phyloP scores from a whole-genome alignment of 2,113 vertebrate genomes.

The Rhodinocichla rosea region DNA sequence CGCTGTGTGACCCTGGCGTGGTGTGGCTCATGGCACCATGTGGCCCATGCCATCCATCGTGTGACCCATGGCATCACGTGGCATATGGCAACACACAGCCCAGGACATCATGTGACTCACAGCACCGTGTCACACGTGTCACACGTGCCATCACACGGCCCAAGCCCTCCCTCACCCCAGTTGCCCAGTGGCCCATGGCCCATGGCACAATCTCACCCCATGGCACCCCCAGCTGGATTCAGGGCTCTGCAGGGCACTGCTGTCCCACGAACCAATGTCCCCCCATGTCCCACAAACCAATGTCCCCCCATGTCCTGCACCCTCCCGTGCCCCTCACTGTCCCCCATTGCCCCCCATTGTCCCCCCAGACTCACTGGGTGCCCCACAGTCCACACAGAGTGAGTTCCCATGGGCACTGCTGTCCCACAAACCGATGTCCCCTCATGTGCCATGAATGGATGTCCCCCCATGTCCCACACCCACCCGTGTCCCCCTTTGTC shows the following conservation, averaged over 20 bases:
- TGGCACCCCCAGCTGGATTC: neutral
- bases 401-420: too few species aligned
- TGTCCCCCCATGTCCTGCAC: too few species aligned
- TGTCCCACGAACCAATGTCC: neutral
- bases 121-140: neutral
- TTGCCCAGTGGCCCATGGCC: fast-evolving
- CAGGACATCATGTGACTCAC: fast-evolving
- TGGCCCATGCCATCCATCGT: neutral
- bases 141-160: fast-evolving
- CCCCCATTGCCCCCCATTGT: too few species aligned
- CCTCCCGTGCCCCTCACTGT: too few species aligned
- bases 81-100: neutral
- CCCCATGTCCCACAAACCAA: too few species aligned
- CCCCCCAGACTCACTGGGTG: too few species aligned
- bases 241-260: neutral
- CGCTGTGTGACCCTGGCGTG: too few species aligned
- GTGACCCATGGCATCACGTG: fast-evolving
- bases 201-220: fast-evolving
- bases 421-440: too few species aligned
- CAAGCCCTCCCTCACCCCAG: fast-evolving
- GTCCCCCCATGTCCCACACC: too few species aligned
- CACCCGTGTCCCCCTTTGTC: too few species aligned
- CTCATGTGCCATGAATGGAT: too few species aligned
- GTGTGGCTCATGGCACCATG: neutral
- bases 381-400: too few species aligned